phyloP scores from a whole-genome alignment of 2,888 invertebrate genomes.

The Sicus ferrugineus region DNA sequence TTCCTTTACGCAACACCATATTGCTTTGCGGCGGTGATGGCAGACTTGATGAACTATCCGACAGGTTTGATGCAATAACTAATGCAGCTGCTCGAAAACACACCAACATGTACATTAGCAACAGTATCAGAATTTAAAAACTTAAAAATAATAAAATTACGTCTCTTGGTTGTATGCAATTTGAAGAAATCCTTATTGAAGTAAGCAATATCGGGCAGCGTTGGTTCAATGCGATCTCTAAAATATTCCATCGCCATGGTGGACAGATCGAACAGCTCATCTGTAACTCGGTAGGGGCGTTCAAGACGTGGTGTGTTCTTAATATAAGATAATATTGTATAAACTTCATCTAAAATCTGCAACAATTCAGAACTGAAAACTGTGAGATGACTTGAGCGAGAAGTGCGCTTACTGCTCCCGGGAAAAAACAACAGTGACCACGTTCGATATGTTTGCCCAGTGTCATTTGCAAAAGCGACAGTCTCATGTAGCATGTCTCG shows the following conservation, averaged over 20 bases:
- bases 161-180: conserved; percentile 61
- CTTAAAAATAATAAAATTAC: conserved; percentile 44
- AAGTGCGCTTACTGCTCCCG: conserved; percentile 78
- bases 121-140: neutral
- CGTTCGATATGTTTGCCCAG: conserved; percentile 94
- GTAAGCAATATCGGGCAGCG: conserved; percentile 86
- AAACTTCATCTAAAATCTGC: conserved; percentile 92
- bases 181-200: conserved; percentile 86
- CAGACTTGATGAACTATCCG: conserved; percentile 62
- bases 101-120: neutral
- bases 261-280: conserved; percentile 92
- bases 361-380: neutral
- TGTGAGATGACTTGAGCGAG: neutral
- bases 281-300: conserved; percentile 90
- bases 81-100: conserved; percentile 51
- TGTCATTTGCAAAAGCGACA: conserved; percentile 90
- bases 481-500: conserved; percentile 90
- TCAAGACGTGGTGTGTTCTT: conserved; percentile 82
- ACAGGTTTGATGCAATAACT: conserved; percentile 58
- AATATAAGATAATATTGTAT: conserved; percentile 83
- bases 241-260: conserved; percentile 99
- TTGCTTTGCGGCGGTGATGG: conserved; percentile 81
- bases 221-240: conserved; percentile 91
- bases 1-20: conserved; percentile 85
- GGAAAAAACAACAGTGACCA: conserved; percentile 93